Evolutionary conservation across 2,113 vertebrate genomes (phyloP).

Genomic region (cat (Felis catus)): DNA sequence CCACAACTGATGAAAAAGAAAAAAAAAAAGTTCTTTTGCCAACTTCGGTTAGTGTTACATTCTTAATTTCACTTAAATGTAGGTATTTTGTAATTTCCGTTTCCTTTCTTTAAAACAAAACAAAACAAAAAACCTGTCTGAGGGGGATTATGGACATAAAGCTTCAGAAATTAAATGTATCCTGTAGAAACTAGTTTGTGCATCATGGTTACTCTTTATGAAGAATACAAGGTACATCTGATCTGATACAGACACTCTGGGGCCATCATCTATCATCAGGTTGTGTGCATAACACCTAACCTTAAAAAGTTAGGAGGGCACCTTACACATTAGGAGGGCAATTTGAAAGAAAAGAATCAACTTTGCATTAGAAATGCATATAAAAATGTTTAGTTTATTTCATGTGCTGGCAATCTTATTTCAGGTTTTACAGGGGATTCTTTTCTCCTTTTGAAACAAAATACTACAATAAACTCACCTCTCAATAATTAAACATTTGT

Average conservation of each 20-base stretch:
- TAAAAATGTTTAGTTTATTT: not conserved
- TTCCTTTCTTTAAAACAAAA: slow-evolving; percentile 38
- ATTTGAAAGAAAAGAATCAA: slow-evolving; percentile 6
- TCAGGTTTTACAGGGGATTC: not conserved
- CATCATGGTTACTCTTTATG: not conserved
- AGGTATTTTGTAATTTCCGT: slow-evolving; percentile 66
- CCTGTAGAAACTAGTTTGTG: not conserved
- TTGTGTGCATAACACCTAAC: not conserved
- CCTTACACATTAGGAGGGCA: not conserved
- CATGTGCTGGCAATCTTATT: not conserved
- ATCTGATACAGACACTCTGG: not conserved
- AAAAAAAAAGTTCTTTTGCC: slow-evolving; percentile 41
- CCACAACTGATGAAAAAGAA: slow-evolving; percentile 62
- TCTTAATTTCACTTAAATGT: slow-evolving; percentile 72
- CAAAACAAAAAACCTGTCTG: not conserved
- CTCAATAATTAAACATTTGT: not conserved
- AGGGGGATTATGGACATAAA: not conserved
- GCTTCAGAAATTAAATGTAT: not conserved
- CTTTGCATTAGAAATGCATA: not conserved
- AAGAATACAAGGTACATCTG: not conserved
- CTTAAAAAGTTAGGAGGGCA: not conserved
- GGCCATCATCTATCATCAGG: not conserved
- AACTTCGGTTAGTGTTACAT: slow-evolving; percentile 53
- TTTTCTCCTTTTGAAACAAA: slow-evolving; percentile 25
- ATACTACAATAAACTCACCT: not conserved